A percentile compares a stretch with the other conserved stretches of the same genome.
Evolutionary conservation across 2,113 vertebrate species (phyloP).

Genomic region (Tetrax tetrax): DNA sequence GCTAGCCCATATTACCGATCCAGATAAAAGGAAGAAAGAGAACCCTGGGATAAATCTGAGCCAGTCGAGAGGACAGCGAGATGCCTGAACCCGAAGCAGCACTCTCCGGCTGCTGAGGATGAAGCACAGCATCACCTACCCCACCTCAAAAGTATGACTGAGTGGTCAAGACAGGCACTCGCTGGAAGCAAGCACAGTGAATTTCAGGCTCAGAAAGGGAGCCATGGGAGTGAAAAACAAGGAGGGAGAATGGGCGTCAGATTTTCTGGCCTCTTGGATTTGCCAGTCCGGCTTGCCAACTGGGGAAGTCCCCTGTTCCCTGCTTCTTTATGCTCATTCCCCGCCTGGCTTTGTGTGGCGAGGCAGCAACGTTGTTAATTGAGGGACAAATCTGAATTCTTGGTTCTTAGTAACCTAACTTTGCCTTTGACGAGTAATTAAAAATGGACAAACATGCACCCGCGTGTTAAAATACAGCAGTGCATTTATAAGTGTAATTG

Average conservation of each 20-base stretch:
- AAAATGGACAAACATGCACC: neutral
- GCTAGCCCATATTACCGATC: neutral
- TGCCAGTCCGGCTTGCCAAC: neutral
- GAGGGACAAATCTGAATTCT: neutral
- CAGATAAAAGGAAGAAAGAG: neutral
- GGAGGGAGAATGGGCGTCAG: neutral
- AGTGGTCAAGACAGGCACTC: neutral
- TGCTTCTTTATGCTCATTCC: neutral
- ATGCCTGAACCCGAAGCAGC: neutral
- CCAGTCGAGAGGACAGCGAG: neutral
- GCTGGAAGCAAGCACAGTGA: neutral
- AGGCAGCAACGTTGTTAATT: neutral
- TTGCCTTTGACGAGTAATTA: neutral
- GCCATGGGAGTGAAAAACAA: neutral
- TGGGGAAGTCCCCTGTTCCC: neutral
- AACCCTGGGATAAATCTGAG: neutral
- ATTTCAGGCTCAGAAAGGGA: neutral
- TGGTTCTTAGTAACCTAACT: neutral
- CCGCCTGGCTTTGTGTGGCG: neutral
- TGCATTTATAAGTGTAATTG: conserved; percentile 11
- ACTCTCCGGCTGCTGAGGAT: neutral
- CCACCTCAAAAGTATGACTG: accelerated
- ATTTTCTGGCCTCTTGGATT: neutral
- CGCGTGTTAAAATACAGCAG: neutral
- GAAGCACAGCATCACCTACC: neutral